Evolutionary conservation across 2,888 invertebrate species (phyloP), one percentile per base, ranked within the genome.

Genomic region (Habroteleia sp.): DNA sequence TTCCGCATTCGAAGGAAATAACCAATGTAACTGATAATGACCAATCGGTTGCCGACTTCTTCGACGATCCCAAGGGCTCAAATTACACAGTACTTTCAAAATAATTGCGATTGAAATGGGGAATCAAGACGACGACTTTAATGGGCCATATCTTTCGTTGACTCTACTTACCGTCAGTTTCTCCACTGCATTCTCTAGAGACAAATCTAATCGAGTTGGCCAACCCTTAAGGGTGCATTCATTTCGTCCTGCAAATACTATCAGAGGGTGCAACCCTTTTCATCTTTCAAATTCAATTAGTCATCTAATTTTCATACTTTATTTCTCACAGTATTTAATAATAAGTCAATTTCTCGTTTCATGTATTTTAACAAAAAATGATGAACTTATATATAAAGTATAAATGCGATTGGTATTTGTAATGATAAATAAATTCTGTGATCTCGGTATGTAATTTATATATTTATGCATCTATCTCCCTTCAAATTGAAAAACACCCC

Each of bases 11-110:
- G 58, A 42, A 72, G 72, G 72, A 72, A 72, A 72, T 72, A 72
- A 72, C 56, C 63, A 72, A 63, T 58, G 72, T 65, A 72, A 72
- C 63, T 50, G 72, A 72, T 72, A 72, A 72, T 72, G 72, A 72
- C 72, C 72, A 72, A 72, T 72, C 42, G 50, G 11, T 37, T 37
- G 8, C n/a, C 46, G 39, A 56, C 54, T 62, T 63, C 71, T 71
- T 62, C 56, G 39, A 1, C 23, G 17, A 48, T 29, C 72, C 11
- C 63, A 11, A 39, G 54, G 20, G 63, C 33, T 46, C 41, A 20
- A 71, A 50, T 48, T 50, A 37, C 50, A 14, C 29, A 13, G 29
- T 11, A 20, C 60, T 62, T 60, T 7, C 37, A 50, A 69, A 69
- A 69, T 69, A 69, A 69, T 69, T 69, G 69, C 69, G 5, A 62